Percentiles rank a stretch among this genome's conserved stretches.
These are phyloP conservation scores for Callospermophilus lateralis DNA, from an alignment of 2,113 vertebrate genomes.

Conservation along the genomic window DNA sequence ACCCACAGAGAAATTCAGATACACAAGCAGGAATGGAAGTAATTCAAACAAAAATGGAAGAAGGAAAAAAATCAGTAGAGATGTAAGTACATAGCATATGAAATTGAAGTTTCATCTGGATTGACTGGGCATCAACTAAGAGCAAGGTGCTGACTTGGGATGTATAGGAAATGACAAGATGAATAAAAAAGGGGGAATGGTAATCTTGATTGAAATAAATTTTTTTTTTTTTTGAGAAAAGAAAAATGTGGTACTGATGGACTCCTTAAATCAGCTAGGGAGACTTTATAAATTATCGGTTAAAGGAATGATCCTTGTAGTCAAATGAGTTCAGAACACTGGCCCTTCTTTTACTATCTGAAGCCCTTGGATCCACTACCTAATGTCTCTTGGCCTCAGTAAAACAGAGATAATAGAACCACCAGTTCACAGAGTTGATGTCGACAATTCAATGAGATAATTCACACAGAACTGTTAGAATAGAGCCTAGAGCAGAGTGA, in stretches of 20 bases:
- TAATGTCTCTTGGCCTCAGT: neutral
- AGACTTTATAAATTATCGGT: neutral
- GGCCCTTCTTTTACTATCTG: accelerated
- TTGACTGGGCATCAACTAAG: neutral
- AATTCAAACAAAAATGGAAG: neutral
- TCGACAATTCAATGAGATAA: neutral
- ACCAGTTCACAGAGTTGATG: neutral
- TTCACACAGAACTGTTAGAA: neutral
- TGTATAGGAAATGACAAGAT: neutral
- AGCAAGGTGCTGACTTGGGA: neutral
- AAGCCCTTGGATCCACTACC: neutral
- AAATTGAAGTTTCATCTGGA: neutral
- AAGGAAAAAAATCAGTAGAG: neutral
- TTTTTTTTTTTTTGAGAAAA: neutral
- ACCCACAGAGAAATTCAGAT: neutral
- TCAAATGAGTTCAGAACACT: neutral
- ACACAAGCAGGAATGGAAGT: neutral
- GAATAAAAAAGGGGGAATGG: neutral
- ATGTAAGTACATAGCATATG: neutral
- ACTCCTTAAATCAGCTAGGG: neutral
- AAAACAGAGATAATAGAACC: neutral
- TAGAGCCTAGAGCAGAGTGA: neutral
- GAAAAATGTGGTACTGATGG: neutral
- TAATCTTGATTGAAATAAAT: neutral
- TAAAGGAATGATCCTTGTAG: neutral